phyloP scores from a whole-genome alignment of 2,888 invertebrate genomes.

The Phymatocera aterrima region DNA sequence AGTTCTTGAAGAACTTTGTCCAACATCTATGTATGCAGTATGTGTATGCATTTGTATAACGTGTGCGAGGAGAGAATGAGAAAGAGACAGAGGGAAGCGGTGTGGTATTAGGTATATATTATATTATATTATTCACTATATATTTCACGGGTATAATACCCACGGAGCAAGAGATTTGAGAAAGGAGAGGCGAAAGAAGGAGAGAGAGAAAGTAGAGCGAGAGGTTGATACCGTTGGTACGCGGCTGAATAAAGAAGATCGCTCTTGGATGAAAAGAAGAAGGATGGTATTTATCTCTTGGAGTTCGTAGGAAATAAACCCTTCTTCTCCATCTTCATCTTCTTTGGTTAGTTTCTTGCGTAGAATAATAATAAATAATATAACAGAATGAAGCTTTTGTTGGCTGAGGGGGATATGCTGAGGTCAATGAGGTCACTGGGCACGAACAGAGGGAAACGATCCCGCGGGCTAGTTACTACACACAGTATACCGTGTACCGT shows the following conservation, averaged over 20 bases:
- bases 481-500: constrained; percentile 52
- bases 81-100: no score
- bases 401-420: constrained; percentile 44
- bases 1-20: no score
- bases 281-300: constrained; percentile 22
- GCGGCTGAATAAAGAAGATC: neutral
- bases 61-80: no score
- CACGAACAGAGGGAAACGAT: constrained; percentile 58
- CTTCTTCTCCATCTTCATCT: no score
- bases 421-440: constrained; percentile 59
- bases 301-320: constrained; percentile 57
- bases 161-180: neutral
- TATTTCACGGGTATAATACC: constrained; percentile 21
- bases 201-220: neutral
- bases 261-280: constrained; percentile 23
- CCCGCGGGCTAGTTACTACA: constrained; percentile 18
- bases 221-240: neutral
- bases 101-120: no score
- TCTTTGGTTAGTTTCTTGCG: constrained; percentile 49
- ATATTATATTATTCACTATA: no score
- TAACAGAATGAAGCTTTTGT: constrained; percentile 69
- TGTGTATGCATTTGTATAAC: no score
- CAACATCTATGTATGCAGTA: no score
- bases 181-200: neutral
- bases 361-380: constrained; percentile 69